phyloP scores from a whole-genome alignment of 2,113 vertebrate species.

The Pelusios castaneus region DNA sequence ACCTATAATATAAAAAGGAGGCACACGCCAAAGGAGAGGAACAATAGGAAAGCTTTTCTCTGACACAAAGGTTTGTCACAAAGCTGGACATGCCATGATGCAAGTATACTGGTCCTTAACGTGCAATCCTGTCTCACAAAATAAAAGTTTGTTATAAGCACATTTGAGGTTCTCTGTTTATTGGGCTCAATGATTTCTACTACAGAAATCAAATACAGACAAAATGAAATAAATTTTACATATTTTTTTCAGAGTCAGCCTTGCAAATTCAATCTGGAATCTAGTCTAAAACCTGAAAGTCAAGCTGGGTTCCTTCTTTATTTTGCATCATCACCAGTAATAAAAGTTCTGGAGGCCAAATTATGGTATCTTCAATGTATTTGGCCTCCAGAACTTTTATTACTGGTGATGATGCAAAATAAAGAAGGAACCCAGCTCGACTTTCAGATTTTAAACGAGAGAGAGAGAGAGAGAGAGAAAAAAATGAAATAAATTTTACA shows the following conservation, averaged over 20 bases:
- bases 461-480: too few relatives aligned
- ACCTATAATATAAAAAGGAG: not conserved
- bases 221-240: not conserved
- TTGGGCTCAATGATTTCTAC: not conserved
- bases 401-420: too few relatives aligned
- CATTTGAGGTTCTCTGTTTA: not conserved
- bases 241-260: fast-evolving
- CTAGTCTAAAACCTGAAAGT: not conserved
- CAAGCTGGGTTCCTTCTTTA: not conserved
- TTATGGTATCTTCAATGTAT: fast-evolving
- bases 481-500: too few relatives aligned
- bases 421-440: too few relatives aligned
- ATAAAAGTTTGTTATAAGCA: not conserved
- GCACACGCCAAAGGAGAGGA: not conserved
- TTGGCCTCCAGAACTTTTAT: too few relatives aligned
- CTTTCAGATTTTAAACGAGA: too few relatives aligned
- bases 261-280: not conserved
- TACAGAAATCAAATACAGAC: not conserved
- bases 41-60: not conserved
- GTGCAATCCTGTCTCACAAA: not conserved
- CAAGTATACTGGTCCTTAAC: not conserved
- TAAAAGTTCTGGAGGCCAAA: fast-evolving
- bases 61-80: not conserved
- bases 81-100: not conserved
- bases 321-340: not conserved